These are phyloP conservation scores for Ibycter americanus DNA, from an alignment of 2,797 vertebrate genomes.

Conservation along the genomic window DNA sequence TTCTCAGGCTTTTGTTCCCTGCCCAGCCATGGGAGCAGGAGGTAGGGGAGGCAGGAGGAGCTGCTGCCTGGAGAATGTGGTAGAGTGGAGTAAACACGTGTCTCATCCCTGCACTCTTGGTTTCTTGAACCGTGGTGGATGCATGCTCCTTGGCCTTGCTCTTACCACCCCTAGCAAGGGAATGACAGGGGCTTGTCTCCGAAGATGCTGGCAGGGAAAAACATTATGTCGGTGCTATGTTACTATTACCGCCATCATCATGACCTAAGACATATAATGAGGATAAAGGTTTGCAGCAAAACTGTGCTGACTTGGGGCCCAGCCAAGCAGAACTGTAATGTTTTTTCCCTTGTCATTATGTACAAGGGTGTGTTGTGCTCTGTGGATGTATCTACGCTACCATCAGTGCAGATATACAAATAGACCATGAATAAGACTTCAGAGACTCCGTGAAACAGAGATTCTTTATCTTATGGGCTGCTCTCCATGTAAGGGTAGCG, in stretches of 20 bases:
- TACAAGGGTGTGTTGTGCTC: neutral
- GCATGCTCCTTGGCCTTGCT: neutral
- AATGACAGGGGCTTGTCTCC: neutral
- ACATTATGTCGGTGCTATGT: neutral
- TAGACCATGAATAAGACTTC: neutral
- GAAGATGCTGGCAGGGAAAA: neutral
- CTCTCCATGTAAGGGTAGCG: neutral
- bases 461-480: constrained; percentile 50
- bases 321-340: neutral
- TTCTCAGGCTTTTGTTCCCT: neutral
- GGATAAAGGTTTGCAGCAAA: neutral
- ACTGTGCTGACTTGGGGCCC: neutral
- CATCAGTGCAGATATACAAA: neutral
- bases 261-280: neutral
- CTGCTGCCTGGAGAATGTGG: neutral
- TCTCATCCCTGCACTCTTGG: neutral
- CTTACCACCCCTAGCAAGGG: neutral
- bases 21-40: neutral
- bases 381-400: neutral
- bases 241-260: neutral
- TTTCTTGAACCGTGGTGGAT: fast-evolving
- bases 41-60: neutral
- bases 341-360: neutral
- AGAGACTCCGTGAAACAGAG: neutral
- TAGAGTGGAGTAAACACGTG: fast-evolving